Evolutionary conservation across 1,140 invertebrate genomes (phyloP).

Genomic region (Bombus fervidus): DNA sequence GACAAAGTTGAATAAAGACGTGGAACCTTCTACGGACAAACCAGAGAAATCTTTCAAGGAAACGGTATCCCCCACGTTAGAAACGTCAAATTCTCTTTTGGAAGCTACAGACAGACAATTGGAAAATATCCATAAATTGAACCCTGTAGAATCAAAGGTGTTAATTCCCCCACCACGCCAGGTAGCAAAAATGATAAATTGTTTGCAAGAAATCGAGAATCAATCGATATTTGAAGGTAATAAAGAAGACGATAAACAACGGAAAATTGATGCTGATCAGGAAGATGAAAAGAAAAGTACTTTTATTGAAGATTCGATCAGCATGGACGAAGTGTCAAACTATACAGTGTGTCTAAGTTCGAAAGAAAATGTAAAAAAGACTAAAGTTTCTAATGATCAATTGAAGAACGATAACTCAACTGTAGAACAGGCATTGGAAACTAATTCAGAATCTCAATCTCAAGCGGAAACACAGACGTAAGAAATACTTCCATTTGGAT

Average conservation of each 20-base stretch:
- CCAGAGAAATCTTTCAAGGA: background rate
- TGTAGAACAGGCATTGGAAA: background rate
- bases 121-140: background rate
- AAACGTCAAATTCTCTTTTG: background rate
- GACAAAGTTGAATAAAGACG: background rate
- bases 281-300: no score
- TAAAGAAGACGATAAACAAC: background rate
- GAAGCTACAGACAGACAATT: no score
- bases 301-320: background rate
- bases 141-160: no score
- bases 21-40: background rate
- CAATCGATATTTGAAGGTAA: background rate
- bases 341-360: no score
- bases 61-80: background rate
- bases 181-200: background rate
- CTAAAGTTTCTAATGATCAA: background rate
- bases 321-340: background rate
- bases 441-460: accelerated
- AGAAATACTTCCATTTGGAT: background rate
- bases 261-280: background rate
- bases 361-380: background rate
- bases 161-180: no score
- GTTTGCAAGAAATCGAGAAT: constrained; percentile 20
- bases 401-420: background rate
- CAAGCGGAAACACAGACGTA: constrained; percentile 13